These are phyloP conservation scores for Megathymus violae DNA, from an alignment of 1,140 invertebrate genomes.

Conservation along the genomic window DNA sequence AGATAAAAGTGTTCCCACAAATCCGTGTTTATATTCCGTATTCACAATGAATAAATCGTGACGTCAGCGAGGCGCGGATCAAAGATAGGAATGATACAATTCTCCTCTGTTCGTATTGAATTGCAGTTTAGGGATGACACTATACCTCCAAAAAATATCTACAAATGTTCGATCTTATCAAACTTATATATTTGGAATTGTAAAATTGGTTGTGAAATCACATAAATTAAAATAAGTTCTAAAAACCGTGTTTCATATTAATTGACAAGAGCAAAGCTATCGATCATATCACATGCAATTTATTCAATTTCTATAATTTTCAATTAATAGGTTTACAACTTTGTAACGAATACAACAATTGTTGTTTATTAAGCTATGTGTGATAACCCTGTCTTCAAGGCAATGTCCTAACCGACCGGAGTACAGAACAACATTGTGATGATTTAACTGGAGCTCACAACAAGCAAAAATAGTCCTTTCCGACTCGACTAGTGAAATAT, in stretches of 20 bases:
- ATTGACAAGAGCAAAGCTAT: conserved; percentile 1
- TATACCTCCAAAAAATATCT: neutral
- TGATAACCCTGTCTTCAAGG: conserved; percentile 62
- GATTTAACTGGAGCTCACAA: conserved; percentile 71
- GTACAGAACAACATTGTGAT: conserved; percentile 73
- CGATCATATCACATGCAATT: conserved; percentile 20
- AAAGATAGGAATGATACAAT: conserved; percentile 62
- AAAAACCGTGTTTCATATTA: too few relatives aligned
- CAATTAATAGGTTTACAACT: conserved; percentile 23
- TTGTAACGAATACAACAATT: conserved; percentile 20
- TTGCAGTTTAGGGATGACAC: conserved; percentile 44
- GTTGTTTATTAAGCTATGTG: conserved; percentile 24
- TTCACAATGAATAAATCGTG: conserved; percentile 63
- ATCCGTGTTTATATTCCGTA: conserved; percentile 36
- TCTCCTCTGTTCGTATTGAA: conserved; percentile 48
- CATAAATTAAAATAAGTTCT: too few relatives aligned
- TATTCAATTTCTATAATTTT: conserved; percentile 18
- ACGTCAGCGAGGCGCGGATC: conserved; percentile 62
- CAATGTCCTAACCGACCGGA: conserved; percentile 68
- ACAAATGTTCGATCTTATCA: too few relatives aligned
- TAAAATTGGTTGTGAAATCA: too few relatives aligned
- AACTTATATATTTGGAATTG: too few relatives aligned
- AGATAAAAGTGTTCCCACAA: conserved; percentile 22
- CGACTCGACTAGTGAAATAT: conserved; percentile 60
- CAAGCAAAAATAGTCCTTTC: conserved; percentile 75